Base-by-base conservation (phyloP, 1,140 invertebrate species). In the Ceratoteleas bidentatus region DNA sequence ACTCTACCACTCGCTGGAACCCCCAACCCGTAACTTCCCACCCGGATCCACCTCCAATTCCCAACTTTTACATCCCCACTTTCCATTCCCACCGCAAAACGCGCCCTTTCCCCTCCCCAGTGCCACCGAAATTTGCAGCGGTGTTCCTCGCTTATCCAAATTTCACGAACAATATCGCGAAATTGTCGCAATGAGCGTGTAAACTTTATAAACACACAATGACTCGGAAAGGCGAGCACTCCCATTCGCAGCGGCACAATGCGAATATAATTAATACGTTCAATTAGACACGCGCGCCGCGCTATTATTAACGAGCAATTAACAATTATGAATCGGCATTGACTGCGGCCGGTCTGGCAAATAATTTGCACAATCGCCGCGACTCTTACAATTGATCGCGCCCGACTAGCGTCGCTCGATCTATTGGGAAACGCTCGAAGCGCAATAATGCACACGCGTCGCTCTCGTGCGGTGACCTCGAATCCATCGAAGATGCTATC, bases 321-420 rank as follows among this genome's bases (percentile, higher is more conserved):
- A 73, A 64, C 58, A 49, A 73, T 64, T 73, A 36, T 16, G 52
- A 64, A 38, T 56, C 32, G 34, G 40, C 38, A 72, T 56, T 73
- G 58, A 62, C 58, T 72, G 49, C 47, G 57, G 36, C 47, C 60
- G 62, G 2, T 73, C 58, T 36, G 56, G 69, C 69, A 56, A 73
- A 61, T 61, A 60, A 70, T 70, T 70, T 34, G 0, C 56, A 60
- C 66, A 61, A 61, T 72, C 36, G 40, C 5, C 45, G 24, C 15
- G 0, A 43, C 52, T 73, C 69, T 73, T 64, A 73, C 56, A 73
- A 73, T 54, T 73, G 58, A 62, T 73, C 24, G 58, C 50, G 13
- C 58, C 53, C 16, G 36, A 54, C 34, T 72, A 36, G 14, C 15
- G n/a, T 49, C 24, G 24, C 24, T 24, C 24, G 24, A 56, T 54